Conservation (phyloP, 2,797 vertebrate genomes). For the Eremophila alpestris region DNA sequence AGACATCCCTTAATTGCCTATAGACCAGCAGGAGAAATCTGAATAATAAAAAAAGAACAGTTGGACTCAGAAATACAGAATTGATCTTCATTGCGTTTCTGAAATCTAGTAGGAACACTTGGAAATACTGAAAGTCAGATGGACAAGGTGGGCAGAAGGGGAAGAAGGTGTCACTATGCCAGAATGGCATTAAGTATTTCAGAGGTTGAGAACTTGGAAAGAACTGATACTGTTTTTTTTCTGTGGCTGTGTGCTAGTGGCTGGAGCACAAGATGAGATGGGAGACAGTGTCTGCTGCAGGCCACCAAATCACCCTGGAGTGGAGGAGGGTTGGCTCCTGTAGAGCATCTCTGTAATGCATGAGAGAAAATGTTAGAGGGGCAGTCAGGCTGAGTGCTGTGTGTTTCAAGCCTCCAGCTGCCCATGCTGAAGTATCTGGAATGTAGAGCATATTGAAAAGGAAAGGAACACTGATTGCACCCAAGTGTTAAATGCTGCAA, state of each 20-base stretch:
- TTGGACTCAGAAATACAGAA: background rate
- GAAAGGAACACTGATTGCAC: background rate
- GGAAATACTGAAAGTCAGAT: background rate
- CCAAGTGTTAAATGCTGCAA: background rate
- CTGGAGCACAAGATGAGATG: background rate
- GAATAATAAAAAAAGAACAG: background rate
- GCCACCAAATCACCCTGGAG: background rate
- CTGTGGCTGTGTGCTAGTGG: background rate
- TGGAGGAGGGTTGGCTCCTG: background rate
- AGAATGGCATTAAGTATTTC: background rate
- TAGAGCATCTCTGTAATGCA: accelerated
- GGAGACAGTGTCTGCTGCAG: background rate
- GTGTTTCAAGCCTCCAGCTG: background rate
- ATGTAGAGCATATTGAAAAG: background rate
- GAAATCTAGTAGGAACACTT: background rate
- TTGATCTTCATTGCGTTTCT: background rate
- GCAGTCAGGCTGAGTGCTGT: background rate
- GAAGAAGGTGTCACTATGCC: background rate
- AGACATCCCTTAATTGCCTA: background rate
- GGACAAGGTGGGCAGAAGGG: background rate
- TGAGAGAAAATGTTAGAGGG: background rate
- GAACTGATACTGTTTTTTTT: background rate
- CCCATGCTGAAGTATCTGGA: background rate
- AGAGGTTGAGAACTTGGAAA: background rate
- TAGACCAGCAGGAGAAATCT: background rate